Evolutionary conservation across 2,888 invertebrate genomes (phyloP), one percentile per base, ranked within the genome.

Genomic region (Dicranocentrus wangi): DNA sequence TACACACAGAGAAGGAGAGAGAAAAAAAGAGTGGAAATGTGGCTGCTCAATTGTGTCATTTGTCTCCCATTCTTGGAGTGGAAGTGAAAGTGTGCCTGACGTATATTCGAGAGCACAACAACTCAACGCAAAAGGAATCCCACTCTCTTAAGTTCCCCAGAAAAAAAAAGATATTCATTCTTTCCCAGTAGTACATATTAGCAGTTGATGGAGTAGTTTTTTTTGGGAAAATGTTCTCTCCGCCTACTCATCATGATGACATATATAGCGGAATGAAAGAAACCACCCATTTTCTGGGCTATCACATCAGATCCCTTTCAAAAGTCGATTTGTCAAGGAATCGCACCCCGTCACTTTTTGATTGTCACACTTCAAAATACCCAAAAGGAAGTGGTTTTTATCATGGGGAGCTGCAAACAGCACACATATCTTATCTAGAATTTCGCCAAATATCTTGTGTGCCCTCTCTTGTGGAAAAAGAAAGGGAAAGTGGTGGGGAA

Each of bases 311-410:
- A 17, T 51, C 51, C 51, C 15, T 19, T 61, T 28, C 63, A 63
- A 73, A 73, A 73, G 63, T 66, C 75, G 39, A 75, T 75, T 75
- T 75, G 66, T 75, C 75, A 66, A 55, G 58, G 75, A 75, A 66
- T 75, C 65, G n/a, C n/a, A 75, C 55, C 65, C 42, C 66, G 75
- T 75, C 75, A 65, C 75, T 66, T 55, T 51, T 28, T 28, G 23
- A 28, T 32, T 39, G 39, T 61, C 32, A 32, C 5, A 1, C 61
- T 42, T 47, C 61, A 32, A 3, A 32, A 3, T 10, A 32, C 3
- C 3, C 32, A 42, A 60, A 47, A 15, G 47, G 17, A 58, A 5
- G 39, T 32, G 10, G 3, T 32, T 32, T 10, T 10, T 7, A 32
- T 32, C 32, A 32, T 3, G 51, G 51, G 51, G 51, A n/a, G 19